A percentile compares a stretch with the other conserved stretches of the same genome.
Evolutionary conservation across 2,888 invertebrate species (phyloP).

Genomic region (Agrotis puta): DNA sequence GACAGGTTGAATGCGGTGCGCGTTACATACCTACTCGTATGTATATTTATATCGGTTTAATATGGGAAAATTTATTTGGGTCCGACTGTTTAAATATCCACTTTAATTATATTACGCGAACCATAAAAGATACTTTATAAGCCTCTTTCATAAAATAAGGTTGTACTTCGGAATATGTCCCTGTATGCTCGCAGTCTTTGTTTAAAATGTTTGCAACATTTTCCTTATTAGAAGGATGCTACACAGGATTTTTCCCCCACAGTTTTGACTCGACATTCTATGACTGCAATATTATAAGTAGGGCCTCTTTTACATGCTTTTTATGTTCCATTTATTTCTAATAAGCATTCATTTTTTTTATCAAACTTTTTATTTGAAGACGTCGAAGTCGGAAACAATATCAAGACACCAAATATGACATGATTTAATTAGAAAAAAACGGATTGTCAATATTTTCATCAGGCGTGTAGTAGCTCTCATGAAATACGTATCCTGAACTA

Average conservation of each 20-base stretch:
- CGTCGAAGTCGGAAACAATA: too few species aligned
- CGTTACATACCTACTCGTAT: constrained; percentile 16
- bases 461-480: not conserved
- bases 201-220: constrained; percentile 52
- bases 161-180: constrained; percentile 32
- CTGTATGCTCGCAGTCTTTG: constrained; percentile 38
- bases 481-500: not conserved
- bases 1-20: constrained; percentile 2
- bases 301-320: constrained; percentile 10
- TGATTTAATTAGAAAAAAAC: not conserved
- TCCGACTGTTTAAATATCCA: constrained; percentile 51
- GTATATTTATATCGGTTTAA: constrained; percentile 51
- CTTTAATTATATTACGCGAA: constrained; percentile 59
- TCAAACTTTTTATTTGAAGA: not conserved
- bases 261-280: constrained; percentile 33
- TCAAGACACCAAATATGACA: not conserved
- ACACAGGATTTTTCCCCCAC: constrained; percentile 22
- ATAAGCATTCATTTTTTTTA: not conserved
- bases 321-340: constrained; percentile 4
- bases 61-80: constrained; percentile 55
- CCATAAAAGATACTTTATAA: constrained; percentile 56
- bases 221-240: constrained; percentile 49
- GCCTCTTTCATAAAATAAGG: constrained; percentile 49
- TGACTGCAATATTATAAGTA: constrained; percentile 42
- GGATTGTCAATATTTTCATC: not conserved